These are phyloP conservation scores for Craniophora ligustri DNA, from an alignment of 2,888 invertebrate species.

Conservation along the genomic window DNA sequence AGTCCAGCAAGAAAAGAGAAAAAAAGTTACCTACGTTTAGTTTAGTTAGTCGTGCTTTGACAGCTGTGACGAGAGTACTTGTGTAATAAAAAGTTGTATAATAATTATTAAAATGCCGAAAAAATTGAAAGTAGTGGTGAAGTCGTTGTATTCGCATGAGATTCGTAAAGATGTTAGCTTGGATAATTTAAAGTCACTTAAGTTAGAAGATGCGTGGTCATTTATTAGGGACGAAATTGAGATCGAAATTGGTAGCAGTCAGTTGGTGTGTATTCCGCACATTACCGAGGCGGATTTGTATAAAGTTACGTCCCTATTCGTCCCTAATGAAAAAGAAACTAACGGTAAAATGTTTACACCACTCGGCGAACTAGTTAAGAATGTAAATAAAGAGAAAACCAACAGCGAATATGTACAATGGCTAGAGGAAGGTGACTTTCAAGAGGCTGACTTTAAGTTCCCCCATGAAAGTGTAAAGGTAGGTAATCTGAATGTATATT, in stretches of 20 bases:
- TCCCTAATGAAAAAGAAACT: slow-evolving; percentile 81
- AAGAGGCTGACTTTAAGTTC: slow-evolving; percentile 80
- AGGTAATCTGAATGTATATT: slow-evolving; percentile 27
- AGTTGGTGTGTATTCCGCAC: slow-evolving; percentile 85
- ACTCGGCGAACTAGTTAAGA: slow-evolving; percentile 78
- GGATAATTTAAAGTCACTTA: slow-evolving; percentile 79
- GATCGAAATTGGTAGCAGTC: slow-evolving; percentile 84
- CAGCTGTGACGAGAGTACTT: slow-evolving; percentile 34
- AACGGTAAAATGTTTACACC: slow-evolving; percentile 85
- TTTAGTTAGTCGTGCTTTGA: slow-evolving; percentile 66
- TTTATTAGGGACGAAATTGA: slow-evolving; percentile 87
- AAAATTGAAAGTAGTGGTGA: slow-evolving; percentile 85
- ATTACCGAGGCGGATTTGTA: slow-evolving; percentile 86
- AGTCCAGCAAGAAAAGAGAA: slow-evolving; percentile 26
- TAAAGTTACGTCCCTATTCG: slow-evolving; percentile 83
- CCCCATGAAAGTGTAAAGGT: slow-evolving; percentile 84
- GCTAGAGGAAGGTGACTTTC: slow-evolving; percentile 76
- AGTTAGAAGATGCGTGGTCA: slow-evolving; percentile 86
- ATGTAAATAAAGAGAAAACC: slow-evolving; percentile 80
- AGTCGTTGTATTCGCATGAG: slow-evolving; percentile 85
- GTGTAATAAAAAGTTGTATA: slow-evolving; percentile 28
- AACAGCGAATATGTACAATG: slow-evolving; percentile 76
- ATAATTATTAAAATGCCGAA: slow-evolving; percentile 78
- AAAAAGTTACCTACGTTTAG: no score
- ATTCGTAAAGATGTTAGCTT: slow-evolving; percentile 86